Conservation (phyloP, 2,113 vertebrate species). For the Barnardius zonarius region DNA sequence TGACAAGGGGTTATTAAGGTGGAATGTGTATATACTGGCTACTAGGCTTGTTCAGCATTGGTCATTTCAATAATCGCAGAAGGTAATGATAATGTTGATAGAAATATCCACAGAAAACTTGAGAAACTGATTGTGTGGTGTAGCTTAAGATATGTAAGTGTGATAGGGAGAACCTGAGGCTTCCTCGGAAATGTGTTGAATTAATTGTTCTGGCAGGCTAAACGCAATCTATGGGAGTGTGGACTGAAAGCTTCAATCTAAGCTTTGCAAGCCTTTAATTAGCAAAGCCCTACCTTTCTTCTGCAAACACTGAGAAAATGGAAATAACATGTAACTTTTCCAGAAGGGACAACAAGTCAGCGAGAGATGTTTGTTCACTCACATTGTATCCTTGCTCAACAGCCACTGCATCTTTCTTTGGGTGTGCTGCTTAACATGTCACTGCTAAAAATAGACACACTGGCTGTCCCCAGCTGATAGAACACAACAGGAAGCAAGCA, state of each 20-base stretch:
- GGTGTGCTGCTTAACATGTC: not conserved
- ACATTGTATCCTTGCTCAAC: not conserved
- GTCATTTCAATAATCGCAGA: not conserved
- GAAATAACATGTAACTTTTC: not conserved
- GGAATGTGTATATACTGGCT: constrained; percentile 1
- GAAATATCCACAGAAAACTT: not conserved
- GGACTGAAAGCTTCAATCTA: not conserved
- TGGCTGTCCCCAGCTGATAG: not conserved
- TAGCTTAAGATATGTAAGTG: not conserved
- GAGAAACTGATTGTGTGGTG: not conserved
- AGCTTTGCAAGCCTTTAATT: not conserved
- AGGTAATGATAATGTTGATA: not conserved
- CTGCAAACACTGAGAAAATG: not conserved
- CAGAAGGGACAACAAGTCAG: not conserved
- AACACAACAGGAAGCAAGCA: not conserved
- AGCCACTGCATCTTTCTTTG: not conserved
- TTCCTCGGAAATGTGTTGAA: not conserved
- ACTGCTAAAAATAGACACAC: not conserved
- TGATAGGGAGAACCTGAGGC: not conserved
- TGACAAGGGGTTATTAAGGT: not conserved
- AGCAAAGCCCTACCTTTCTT: not conserved
- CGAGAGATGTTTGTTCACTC: not conserved
- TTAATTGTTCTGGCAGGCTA: not conserved
- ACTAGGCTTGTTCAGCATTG: not conserved
- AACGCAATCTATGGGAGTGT: not conserved